Base-by-base conservation (phyloP, 2,888 invertebrate genomes). In the Griposia aprilina region DNA sequence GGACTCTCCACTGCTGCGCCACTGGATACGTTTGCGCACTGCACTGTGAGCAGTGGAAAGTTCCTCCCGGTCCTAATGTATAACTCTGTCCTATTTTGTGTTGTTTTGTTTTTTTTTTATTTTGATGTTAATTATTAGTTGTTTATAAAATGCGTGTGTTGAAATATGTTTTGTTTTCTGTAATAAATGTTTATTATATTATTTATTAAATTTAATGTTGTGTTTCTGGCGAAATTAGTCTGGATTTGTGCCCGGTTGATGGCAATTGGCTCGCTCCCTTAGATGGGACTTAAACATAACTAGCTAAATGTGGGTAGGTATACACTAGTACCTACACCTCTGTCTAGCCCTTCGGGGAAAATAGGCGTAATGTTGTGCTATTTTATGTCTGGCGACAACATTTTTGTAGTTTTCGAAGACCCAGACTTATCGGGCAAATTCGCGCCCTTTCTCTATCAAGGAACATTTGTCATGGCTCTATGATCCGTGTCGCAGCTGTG, bases 401-500 rank as follows among this genome's bases (percentile, higher is more conserved):
- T 11, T 60, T 30, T 50, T 13, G 36, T 62, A 23, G 26, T 70
- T 62, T 48, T n/a, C 13, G n/a, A 55, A 1, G 41, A 6, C 76
- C 41, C 11, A 45, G 30, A 71, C 23, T 20, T 20, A 13, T 26
- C 30, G 13, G 7, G 48, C n/a, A 15, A 20, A 65, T 57, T 36
- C 36, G 23, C 26, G n/a, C 15, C 15, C 20, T 57, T 52, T 50
- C 41, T 50, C 13, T 41, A 41, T 59, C 7, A 52, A 17, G 17
- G 45, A 11, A 55, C n/a, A 48, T 78, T 66, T 36, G 23, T 81
- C 45, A 79, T 66, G 75, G 36, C 45, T 48, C 36, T 57, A 67
- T 66, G 66, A 76, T 66, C 55, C 50, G 66, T 66, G 78, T 82
- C 26, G 26, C 59, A 55, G 78, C 73, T 67, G 70, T 50, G 78